phyloP scores from a whole-genome alignment of 1,140 invertebrate species.

The Brachionus calyciflorus region DNA sequence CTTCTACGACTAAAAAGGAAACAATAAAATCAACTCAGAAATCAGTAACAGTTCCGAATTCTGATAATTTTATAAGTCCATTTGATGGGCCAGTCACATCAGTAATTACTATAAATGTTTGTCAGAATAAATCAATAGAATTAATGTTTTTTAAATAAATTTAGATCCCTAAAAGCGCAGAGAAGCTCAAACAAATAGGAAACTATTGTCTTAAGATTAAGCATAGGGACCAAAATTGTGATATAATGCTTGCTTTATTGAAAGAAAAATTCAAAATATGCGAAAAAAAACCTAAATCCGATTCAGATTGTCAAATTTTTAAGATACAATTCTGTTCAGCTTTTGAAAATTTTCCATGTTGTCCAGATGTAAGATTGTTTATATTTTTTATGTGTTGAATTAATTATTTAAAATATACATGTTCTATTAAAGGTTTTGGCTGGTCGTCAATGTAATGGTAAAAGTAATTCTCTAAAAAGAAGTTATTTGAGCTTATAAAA shows the following conservation, averaged over 20 bases:
- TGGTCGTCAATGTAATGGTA: slow-evolving; percentile 30
- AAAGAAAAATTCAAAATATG: slow-evolving; percentile 32
- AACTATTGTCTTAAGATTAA: slow-evolving; percentile 19
- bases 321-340: slow-evolving; percentile 39
- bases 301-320: slow-evolving; percentile 24
- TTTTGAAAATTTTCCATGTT: slow-evolving; percentile 37
- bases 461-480: slow-evolving; percentile 8
- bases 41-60: background rate
- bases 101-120: background rate
- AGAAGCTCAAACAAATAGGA: slow-evolving; percentile 38
- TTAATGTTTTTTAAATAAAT: background rate
- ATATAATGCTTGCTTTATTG: slow-evolving; percentile 16
- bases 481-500: background rate
- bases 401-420: background rate
- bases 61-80: background rate
- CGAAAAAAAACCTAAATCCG: slow-evolving; percentile 13
- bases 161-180: slow-evolving; percentile 12
- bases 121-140: too few relatives aligned
- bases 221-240: background rate
- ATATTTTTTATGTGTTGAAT: background rate
- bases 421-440: background rate
- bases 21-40: background rate
- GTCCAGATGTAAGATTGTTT: slow-evolving; percentile 24
- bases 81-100: slow-evolving; percentile 43
- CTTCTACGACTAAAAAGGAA: background rate